These are phyloP conservation scores for Daboia siamensis DNA, from an alignment of 2,113 vertebrate species.

Conservation along the genomic window DNA sequence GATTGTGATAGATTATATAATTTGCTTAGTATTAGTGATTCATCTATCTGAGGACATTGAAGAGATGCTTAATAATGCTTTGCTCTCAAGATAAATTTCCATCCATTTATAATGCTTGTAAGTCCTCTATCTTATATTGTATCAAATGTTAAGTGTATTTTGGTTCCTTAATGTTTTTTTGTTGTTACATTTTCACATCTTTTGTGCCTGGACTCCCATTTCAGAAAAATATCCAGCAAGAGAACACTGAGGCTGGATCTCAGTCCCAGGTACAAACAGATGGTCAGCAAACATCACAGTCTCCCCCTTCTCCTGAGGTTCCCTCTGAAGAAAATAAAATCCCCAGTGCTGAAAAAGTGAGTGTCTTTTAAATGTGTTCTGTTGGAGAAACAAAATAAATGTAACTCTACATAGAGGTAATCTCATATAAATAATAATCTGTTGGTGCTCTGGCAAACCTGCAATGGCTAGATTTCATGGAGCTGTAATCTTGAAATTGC, in stretches of 20 bases:
- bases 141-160: conserved; percentile 14
- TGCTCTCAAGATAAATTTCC: background rate
- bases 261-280: conserved; percentile 82
- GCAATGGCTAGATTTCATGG: background rate
- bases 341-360: conserved; percentile 80
- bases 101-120: background rate
- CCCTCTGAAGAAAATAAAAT: conserved; percentile 78
- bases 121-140: background rate
- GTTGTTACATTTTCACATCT: conserved; percentile 72
- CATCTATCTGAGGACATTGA: too few relatives aligned
- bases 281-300: conserved; percentile 74
- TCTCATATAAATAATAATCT: conserved; percentile 30
- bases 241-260: conserved; percentile 78
- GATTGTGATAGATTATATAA: background rate
- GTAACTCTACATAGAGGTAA: conserved; percentile 25
- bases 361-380: conserved; percentile 70
- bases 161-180: conserved; percentile 56
- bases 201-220: conserved; percentile 83
- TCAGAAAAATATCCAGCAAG: conserved; percentile 81
- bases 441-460: background rate
- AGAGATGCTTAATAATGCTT: background rate
- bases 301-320: conserved; percentile 78
- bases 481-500: background rate
- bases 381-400: conserved; percentile 51
- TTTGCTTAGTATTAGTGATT: background rate